These are phyloP conservation scores for Dysmachus trigonus DNA, from an alignment of 2,888 invertebrate genomes.

Conservation along the genomic window DNA sequence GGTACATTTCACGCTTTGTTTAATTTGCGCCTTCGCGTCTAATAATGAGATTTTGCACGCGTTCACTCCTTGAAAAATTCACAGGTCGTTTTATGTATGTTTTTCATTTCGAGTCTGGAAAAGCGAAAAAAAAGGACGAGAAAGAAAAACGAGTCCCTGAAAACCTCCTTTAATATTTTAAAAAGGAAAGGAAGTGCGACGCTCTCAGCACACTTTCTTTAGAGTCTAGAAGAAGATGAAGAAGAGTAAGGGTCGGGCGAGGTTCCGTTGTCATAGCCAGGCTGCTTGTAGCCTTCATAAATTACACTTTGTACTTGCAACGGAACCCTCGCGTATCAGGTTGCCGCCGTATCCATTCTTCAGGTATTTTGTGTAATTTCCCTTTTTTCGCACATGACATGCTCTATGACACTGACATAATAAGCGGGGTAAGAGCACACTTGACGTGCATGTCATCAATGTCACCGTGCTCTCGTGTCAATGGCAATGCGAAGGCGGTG, in stretches of 20 bases:
- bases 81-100: background rate
- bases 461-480: constrained; percentile 1
- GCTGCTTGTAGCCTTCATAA: background rate
- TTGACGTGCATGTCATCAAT: constrained; percentile 31
- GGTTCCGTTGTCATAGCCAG: background rate
- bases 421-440: background rate
- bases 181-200: background rate
- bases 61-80: background rate
- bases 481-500: background rate
- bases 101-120: background rate
- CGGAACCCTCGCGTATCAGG: constrained; percentile 7
- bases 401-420: constrained; percentile 35
- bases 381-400: constrained; percentile 22
- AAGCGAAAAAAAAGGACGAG: background rate
- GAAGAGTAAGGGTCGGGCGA: background rate
- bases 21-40: background rate
- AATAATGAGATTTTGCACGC: background rate
- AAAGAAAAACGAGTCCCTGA: background rate
- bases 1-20: background rate
- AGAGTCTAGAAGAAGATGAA: too few relatives aligned
- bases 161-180: background rate
- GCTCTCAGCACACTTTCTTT: background rate
- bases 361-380: constrained; percentile 27
- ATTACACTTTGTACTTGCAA: constrained; percentile 24
- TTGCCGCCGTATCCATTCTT: constrained; percentile 27